phyloP scores from a whole-genome alignment of 2,888 invertebrate genomes.

The Steinernema scapterisci region DNA sequence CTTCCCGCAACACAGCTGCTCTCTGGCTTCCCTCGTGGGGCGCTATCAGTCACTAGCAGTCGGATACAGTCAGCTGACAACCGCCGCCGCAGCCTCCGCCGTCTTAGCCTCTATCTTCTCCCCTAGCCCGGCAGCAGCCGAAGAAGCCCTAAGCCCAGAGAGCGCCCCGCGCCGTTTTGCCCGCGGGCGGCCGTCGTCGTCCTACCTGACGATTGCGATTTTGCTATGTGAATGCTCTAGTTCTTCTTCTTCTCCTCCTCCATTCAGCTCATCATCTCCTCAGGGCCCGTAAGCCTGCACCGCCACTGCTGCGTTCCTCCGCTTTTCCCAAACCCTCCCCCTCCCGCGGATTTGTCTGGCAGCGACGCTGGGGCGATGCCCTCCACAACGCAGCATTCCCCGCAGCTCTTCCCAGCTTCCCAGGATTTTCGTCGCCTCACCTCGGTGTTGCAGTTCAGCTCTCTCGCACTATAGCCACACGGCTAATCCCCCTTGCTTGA shows the following conservation, averaged over 20 bases:
- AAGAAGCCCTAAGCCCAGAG: too few species aligned
- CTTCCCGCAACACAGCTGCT: slow-evolving; percentile 13
- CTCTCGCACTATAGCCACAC: too few species aligned
- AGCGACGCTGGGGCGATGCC: too few species aligned
- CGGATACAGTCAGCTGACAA: slow-evolving; percentile 32
- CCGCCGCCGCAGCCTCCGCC: neutral
- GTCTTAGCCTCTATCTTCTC: too few species aligned
- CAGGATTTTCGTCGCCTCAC: too few species aligned
- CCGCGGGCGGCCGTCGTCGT: neutral
- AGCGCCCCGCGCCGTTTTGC: slow-evolving; percentile 9
- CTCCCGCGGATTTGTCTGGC: too few species aligned
- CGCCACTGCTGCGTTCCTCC: neutral
- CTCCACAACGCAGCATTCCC: too few species aligned
- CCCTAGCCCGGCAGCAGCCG: too few species aligned
- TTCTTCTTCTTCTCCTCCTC: neutral
- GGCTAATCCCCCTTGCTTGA: too few species aligned
- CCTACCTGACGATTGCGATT: neutral
- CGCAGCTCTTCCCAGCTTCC: too few species aligned
- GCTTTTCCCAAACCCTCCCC: neutral
- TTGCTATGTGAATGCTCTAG: slow-evolving; percentile 11
- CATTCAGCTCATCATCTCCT: too few species aligned
- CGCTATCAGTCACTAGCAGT: slow-evolving; percentile 28
- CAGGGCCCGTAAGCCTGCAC: neutral
- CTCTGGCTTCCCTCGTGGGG: neutral
- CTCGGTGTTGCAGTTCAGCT: too few species aligned